A percentile compares a stretch with the other conserved stretches of the same genome.
phyloP scores from a whole-genome alignment of 2,113 vertebrate species.

The Lonchura striata region DNA sequence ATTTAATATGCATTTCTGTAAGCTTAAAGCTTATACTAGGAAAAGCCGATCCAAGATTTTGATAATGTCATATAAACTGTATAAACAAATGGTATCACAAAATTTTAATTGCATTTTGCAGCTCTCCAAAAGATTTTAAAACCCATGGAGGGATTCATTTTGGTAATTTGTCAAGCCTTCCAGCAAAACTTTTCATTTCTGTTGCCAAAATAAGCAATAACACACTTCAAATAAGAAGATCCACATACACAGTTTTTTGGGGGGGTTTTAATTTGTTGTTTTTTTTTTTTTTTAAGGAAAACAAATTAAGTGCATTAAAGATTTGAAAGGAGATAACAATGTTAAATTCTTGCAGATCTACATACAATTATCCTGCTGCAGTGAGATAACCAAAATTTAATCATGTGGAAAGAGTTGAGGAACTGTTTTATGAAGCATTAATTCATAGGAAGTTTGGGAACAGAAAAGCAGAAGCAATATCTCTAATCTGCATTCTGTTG shows the following conservation, averaged over 20 bases:
- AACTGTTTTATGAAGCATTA: neutral
- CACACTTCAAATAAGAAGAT: neutral
- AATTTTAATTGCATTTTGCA: neutral
- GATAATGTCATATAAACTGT: neutral
- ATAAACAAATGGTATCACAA: neutral
- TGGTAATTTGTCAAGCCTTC: neutral
- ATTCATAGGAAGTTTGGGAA: neutral
- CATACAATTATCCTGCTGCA: neutral
- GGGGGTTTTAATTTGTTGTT: neutral
- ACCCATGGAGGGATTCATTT: neutral
- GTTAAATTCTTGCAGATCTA: neutral
- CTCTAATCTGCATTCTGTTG: neutral
- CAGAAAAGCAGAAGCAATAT: neutral
- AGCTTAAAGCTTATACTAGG: neutral
- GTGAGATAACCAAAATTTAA: constrained; percentile 6
- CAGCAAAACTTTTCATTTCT: neutral
- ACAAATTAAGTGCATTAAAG: neutral
- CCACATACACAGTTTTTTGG: neutral
- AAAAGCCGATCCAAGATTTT: neutral
- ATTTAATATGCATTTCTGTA: neutral
- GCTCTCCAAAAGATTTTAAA: neutral
- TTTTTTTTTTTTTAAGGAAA: neutral
- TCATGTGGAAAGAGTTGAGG: neutral
- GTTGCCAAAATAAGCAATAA: neutral
- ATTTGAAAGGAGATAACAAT: neutral